These are phyloP conservation scores for Pardalotus punctatus DNA, from an alignment of 2,113 vertebrate species.

Conservation along the genomic window DNA sequence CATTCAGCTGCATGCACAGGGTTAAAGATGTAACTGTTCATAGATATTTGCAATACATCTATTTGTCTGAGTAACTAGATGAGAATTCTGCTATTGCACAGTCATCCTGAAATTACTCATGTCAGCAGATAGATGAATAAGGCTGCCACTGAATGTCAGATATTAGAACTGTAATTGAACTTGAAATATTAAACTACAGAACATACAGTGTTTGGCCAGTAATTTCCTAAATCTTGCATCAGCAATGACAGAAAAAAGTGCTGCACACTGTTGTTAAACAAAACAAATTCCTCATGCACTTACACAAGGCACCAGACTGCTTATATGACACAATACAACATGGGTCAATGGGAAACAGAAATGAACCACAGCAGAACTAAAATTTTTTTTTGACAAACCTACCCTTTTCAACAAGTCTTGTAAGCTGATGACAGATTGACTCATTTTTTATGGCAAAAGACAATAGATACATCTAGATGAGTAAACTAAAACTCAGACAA, in stretches of 20 bases:
- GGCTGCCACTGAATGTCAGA: background rate
- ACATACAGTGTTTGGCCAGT: background rate
- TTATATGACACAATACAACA: background rate
- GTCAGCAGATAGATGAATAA: background rate
- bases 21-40: background rate
- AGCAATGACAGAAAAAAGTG: background rate
- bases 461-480: background rate
- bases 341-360: background rate
- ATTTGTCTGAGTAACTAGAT: background rate
- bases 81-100: background rate
- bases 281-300: background rate
- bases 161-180: background rate
- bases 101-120: background rate
- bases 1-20: background rate
- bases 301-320: background rate
- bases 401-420: background rate
- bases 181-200: background rate
- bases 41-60: background rate
- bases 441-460: background rate
- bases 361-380: background rate
- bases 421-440: background rate
- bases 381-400: background rate
- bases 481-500: background rate
- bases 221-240: background rate
- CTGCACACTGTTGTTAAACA: background rate